A percentile compares a stretch with the other conserved stretches of the same genome.
These are phyloP conservation scores for Pachyramphus minor DNA, from an alignment of 2,113 vertebrate species.

Conservation along the genomic window DNA sequence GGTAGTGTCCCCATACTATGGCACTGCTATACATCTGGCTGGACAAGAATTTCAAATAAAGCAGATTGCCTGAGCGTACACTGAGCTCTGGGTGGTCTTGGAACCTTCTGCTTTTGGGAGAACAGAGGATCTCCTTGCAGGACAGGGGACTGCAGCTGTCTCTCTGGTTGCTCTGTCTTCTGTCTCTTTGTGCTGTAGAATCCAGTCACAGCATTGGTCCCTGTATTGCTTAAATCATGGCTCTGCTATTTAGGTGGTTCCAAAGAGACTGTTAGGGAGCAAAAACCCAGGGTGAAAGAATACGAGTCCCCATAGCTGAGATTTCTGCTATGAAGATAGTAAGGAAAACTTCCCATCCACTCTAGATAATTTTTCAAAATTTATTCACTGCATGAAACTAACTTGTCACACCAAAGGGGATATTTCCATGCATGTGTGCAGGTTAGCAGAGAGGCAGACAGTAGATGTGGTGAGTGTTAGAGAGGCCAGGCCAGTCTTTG, in stretches of 20 bases:
- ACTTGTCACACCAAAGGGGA: not conserved
- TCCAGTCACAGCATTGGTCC: fast-evolving
- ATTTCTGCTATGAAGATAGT: not conserved
- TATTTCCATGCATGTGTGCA: not conserved
- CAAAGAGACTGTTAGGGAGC: not conserved
- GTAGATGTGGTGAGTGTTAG: not conserved
- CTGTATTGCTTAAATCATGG: not conserved
- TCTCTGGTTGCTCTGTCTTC: not conserved
- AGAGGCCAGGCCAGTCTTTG: not conserved
- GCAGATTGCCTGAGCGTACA: not conserved
- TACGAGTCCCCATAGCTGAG: fast-evolving
- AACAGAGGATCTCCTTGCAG: not conserved
- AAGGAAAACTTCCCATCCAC: not conserved
- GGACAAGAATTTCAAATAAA: not conserved
- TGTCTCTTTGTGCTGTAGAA: not conserved
- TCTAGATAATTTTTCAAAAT: not conserved
- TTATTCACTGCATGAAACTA: not conserved
- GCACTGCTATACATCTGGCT: not conserved
- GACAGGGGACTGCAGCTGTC: not conserved
- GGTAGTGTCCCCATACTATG: fast-evolving
- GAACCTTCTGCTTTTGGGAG: not conserved
- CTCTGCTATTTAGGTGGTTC: not conserved
- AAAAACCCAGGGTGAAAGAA: not conserved
- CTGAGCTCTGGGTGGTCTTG: not conserved
- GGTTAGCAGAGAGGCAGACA: not conserved